Conservation (phyloP, 2,797 vertebrate genomes). For the Lepilemur ruficaudatus region DNA sequence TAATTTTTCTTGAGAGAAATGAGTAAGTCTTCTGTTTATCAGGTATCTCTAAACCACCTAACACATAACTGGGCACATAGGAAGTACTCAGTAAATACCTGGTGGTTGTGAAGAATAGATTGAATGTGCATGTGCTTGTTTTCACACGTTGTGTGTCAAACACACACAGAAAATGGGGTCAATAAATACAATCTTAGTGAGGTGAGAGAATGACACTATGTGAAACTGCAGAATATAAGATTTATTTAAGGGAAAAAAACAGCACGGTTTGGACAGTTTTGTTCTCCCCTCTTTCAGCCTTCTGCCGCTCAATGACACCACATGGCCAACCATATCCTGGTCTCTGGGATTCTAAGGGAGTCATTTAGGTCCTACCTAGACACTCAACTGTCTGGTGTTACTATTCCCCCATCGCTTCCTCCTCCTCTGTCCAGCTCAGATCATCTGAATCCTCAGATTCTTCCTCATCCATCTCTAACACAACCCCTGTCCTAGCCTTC, state of each 20-base stretch:
- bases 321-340: constrained; percentile 36
- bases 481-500: constrained; percentile 40
- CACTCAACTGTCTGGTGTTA: constrained; percentile 23
- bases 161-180: not conserved
- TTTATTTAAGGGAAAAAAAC: constrained; percentile 65
- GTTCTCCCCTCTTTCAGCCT: constrained; percentile 52
- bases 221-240: constrained; percentile 64
- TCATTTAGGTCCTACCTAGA: constrained; percentile 22
- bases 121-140: constrained; percentile 41
- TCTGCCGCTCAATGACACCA: constrained; percentile 39
- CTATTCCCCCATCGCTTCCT: constrained; percentile 74
- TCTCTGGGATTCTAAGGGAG: constrained; percentile 48
- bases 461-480: constrained; percentile 27
- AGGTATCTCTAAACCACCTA: constrained; percentile 1
- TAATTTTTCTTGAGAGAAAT: constrained; percentile 20
- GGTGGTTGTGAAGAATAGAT: constrained; percentile 21
- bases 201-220: constrained; percentile 69
- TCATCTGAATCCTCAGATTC: constrained; percentile 81
- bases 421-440: constrained; percentile 86
- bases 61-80: constrained; percentile 6
- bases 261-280: constrained; percentile 47
- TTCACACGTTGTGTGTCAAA: constrained; percentile 6
- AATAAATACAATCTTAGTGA: constrained; percentile 16
- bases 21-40: constrained; percentile 37
- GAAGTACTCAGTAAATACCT: not conserved